phyloP scores from a whole-genome alignment of 2,888 invertebrate genomes.

The Bibio marci region DNA sequence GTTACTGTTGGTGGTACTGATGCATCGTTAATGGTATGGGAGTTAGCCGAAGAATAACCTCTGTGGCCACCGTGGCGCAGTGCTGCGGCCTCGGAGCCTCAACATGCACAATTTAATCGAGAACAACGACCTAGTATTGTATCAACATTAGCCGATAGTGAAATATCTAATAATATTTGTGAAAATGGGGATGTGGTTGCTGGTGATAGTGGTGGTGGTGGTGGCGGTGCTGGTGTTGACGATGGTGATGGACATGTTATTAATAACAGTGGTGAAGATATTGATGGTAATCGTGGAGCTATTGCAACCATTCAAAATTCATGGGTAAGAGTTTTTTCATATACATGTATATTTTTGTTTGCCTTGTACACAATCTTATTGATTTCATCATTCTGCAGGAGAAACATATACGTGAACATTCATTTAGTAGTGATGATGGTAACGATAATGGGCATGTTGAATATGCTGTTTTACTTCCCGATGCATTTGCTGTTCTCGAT shows the following conservation, averaged over 20 bases:
- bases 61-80: slow-evolving; percentile 22
- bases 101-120: slow-evolving; percentile 17
- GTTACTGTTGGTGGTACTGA: slow-evolving; percentile 77
- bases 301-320: too few relatives aligned
- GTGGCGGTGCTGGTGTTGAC: not conserved
- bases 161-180: slow-evolving; percentile 7
- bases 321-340: slow-evolving; percentile 3
- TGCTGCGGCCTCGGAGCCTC: slow-evolving; percentile 13
- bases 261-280: not conserved
- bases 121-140: slow-evolving; percentile 17
- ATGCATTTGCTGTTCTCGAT: slow-evolving; percentile 10
- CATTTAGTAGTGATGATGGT: slow-evolving; percentile 7
- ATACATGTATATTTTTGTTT: too few relatives aligned
- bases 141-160: slow-evolving; percentile 26
- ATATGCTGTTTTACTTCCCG: slow-evolving; percentile 9
- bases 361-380: not conserved
- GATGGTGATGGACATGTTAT: not conserved
- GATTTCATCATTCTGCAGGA: not conserved
- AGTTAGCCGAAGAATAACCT: slow-evolving; percentile 43
- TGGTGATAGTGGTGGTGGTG: not conserved
- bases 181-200: not conserved
- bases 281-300: not conserved
- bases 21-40: slow-evolving; percentile 83
- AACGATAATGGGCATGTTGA: slow-evolving; percentile 7
- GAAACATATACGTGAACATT: slow-evolving; percentile 1